Percentiles rank a stretch among this genome's conserved stretches.
These are phyloP conservation scores for Leucopternis melanops DNA, from an alignment of 2,113 vertebrate species.

Conservation along the genomic window DNA sequence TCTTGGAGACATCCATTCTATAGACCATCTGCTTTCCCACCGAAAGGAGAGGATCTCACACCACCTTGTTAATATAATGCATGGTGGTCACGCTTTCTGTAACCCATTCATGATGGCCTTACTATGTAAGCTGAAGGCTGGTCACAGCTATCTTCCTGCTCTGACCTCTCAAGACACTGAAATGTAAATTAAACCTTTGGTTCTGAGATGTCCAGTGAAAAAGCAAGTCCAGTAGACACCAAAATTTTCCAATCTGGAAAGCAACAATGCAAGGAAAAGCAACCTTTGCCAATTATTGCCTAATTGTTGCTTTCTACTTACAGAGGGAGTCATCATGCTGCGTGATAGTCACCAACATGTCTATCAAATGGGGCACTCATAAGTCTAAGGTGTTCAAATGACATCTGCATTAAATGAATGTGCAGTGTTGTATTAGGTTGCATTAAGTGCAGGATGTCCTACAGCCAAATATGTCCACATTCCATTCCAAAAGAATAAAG, in stretches of 20 bases:
- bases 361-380: background rate
- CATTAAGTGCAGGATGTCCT: background rate
- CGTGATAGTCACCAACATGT: background rate
- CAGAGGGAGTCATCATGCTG: background rate
- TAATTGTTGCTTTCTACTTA: background rate
- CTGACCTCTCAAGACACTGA: background rate
- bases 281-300: background rate
- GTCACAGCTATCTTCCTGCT: background rate
- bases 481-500: background rate
- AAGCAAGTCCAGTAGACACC: background rate
- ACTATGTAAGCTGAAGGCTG: background rate
- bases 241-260: background rate
- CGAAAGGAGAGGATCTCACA: background rate
- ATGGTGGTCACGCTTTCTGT: background rate
- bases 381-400: background rate
- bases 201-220: background rate
- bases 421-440: background rate
- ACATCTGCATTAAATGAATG: background rate
- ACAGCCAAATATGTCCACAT: slow-evolving; percentile 1
- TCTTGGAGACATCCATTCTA: background rate
- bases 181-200: background rate
- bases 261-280: background rate
- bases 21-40: background rate
- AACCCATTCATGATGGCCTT: background rate
- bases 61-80: background rate